Conservation (phyloP, 2,797 vertebrate genomes). For the Amazona finschi region DNA sequence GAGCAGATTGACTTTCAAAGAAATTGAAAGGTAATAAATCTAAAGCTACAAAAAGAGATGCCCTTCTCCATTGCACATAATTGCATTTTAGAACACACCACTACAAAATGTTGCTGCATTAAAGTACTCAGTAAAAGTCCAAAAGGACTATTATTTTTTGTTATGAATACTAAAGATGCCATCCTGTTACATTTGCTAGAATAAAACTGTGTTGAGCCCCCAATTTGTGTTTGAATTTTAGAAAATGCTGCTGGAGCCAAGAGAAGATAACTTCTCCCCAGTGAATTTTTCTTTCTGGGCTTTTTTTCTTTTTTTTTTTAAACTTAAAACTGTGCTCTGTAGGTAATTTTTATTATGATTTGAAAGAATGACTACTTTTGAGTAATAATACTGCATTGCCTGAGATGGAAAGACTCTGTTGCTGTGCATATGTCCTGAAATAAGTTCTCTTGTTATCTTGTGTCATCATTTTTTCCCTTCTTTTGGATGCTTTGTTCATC, state of each 20-base stretch:
- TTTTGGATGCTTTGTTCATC: background rate
- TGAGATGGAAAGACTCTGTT: constrained; percentile 32
- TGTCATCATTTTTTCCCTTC: constrained; percentile 5
- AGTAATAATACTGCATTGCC: constrained; percentile 48
- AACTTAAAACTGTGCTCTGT: constrained; percentile 40
- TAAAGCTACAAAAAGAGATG: background rate
- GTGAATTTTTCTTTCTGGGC: background rate
- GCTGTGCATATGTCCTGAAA: background rate
- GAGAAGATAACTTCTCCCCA: constrained; percentile 35
- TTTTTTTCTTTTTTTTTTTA: background rate
- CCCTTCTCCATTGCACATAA: background rate
- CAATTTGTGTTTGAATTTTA: constrained; percentile 42
- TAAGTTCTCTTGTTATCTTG: background rate
- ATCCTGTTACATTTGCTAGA: background rate
- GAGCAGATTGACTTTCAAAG: background rate
- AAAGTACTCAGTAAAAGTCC: background rate
- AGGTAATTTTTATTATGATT: constrained; percentile 65
- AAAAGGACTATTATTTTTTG: background rate
- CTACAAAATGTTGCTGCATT: background rate
- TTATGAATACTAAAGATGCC: constrained; percentile 26
- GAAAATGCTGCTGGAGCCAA: background rate
- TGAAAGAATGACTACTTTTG: constrained; percentile 34
- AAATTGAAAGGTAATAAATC: background rate
- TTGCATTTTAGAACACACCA: background rate
- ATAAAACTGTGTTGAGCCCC: background rate